Evolutionary conservation across 2,113 vertebrate genomes (phyloP).

Genomic region (Kryptolebias marmoratus): DNA sequence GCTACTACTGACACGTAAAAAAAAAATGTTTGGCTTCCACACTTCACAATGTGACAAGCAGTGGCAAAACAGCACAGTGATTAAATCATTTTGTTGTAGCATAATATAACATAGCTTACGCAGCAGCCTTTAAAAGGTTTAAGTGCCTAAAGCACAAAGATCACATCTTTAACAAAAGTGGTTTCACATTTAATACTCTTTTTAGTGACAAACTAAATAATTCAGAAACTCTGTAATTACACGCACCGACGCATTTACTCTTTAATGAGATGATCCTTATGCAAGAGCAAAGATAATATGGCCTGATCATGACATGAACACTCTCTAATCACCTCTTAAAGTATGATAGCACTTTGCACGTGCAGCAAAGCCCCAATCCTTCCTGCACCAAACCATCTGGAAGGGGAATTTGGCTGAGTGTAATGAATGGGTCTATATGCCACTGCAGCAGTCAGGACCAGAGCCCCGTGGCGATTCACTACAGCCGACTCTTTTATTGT

Average conservation of each 20-base stretch:
- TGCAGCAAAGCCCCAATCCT: conserved; percentile 47
- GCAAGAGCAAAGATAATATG: conserved; percentile 20
- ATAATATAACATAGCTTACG: conserved; percentile 40
- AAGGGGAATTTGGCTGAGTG: conserved; percentile 56
- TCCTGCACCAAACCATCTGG: conserved; percentile 70
- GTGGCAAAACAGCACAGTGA: conserved; percentile 45
- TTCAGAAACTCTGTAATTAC: conserved; percentile 24
- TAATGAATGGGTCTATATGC: conserved; percentile 52
- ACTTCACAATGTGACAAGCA: conserved; percentile 35
- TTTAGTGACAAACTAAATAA: conserved; percentile 35
- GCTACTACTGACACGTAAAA: conserved; percentile 64
- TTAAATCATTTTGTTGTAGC: conserved; percentile 53
- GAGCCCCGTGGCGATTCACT: conserved; percentile 49
- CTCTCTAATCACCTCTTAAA: conserved; percentile 30
- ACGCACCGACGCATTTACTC: conserved; percentile 1
- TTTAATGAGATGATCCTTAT: conserved; percentile 27
- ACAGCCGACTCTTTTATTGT: conserved; percentile 48
- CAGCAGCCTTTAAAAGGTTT: conserved; percentile 37
- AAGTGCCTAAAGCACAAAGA: conserved; percentile 38
- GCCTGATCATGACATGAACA: conserved; percentile 27
- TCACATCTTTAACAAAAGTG: conserved; percentile 17
- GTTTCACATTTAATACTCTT: conserved; percentile 22
- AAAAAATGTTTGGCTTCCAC: conserved; percentile 36
- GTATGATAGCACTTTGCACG: conserved; percentile 33
- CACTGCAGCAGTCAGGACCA: conserved; percentile 41